Percentiles rank a stretch among this genome's conserved stretches.
phyloP scores from a whole-genome alignment of 2,113 vertebrate genomes.

The Oreocharis arfaki region DNA sequence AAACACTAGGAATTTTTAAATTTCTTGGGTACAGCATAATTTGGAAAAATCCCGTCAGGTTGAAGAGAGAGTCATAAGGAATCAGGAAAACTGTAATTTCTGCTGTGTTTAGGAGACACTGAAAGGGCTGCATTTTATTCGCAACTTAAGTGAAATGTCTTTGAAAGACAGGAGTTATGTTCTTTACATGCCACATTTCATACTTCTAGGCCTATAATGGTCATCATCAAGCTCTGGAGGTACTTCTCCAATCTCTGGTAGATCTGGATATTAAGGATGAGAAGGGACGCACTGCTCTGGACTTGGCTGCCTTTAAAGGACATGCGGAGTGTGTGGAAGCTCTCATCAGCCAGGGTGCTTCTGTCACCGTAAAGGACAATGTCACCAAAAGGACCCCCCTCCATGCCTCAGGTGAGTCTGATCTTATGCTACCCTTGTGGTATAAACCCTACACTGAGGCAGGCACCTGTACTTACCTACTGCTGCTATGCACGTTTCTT shows the following conservation, averaged over 20 bases:
- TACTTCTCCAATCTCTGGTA: slow-evolving; percentile 83
- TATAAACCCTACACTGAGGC: background rate
- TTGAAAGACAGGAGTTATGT: background rate
- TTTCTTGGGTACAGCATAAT: background rate
- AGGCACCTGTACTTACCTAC: background rate
- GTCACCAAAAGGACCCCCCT: slow-evolving; percentile 83
- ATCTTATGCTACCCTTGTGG: rapidly evolving
- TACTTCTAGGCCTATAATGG: slow-evolving; percentile 89
- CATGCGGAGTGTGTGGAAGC: slow-evolving; percentile 90
- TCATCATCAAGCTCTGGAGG: slow-evolving; percentile 91
- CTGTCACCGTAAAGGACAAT: slow-evolving; percentile 81
- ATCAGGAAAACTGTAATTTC: background rate
- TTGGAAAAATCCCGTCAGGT: background rate
- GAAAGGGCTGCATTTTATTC: background rate
- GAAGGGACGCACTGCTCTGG: slow-evolving; percentile 86
- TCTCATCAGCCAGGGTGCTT: slow-evolving; percentile 90
- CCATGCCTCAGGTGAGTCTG: slow-evolving; percentile 86
- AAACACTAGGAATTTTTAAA: background rate
- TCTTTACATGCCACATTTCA: background rate
- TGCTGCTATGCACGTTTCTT: background rate
- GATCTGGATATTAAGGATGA: slow-evolving; percentile 91
- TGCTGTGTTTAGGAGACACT: background rate
- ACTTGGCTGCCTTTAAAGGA: slow-evolving; percentile 87
- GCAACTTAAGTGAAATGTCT: background rate
- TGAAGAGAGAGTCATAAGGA: background rate